Percentiles rank a stretch among this genome's conserved stretches.
These are phyloP conservation scores for Promerops cafer DNA, from an alignment of 2,113 vertebrate genomes.

Conservation along the genomic window DNA sequence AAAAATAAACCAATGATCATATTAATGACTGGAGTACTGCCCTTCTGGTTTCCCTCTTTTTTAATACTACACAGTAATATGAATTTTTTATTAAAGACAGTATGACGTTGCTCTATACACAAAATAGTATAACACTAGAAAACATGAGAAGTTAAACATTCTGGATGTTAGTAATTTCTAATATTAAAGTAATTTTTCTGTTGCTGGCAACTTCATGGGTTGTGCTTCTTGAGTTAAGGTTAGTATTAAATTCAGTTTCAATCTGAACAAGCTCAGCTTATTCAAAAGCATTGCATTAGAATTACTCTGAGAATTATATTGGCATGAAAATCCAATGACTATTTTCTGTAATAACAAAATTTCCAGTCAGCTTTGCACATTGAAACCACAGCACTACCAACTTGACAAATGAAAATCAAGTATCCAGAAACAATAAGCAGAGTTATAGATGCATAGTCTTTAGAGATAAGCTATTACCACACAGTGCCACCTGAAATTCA, in stretches of 20 bases:
- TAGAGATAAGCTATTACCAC: neutral
- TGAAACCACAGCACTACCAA: neutral
- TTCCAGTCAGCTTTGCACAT: neutral
- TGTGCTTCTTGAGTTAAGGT: neutral
- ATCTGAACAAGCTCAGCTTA: neutral
- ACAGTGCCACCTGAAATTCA: neutral
- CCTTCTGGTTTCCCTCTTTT: neutral
- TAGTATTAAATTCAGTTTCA: neutral
- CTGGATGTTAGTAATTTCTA: neutral
- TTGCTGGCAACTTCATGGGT: neutral
- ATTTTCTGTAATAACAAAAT: neutral
- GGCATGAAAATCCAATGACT: neutral
- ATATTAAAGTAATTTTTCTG: neutral
- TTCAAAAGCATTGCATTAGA: neutral
- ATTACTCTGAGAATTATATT: neutral
- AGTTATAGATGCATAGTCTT: neutral
- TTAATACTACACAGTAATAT: neutral
- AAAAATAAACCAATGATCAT: neutral
- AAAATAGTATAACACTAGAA: neutral
- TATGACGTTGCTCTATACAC: neutral
- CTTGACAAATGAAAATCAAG: neutral
- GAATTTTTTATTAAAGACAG: neutral
- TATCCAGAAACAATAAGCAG: neutral
- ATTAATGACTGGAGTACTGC: neutral
- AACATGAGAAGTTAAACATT: neutral